phyloP scores from a whole-genome alignment of 2,113 vertebrate species.

The Urocolius indicus region DNA sequence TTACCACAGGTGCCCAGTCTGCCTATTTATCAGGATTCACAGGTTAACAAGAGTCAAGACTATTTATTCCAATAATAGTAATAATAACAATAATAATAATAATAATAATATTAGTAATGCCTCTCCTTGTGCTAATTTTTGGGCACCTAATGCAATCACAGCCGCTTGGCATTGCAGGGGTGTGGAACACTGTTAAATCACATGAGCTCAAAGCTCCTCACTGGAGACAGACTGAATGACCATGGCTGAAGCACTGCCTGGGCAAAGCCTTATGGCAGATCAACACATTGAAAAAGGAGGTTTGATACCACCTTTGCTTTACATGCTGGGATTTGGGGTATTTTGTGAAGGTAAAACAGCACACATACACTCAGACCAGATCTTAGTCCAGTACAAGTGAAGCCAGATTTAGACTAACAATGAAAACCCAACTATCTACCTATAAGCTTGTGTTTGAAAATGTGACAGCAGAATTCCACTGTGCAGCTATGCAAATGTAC shows the following conservation, averaged over 20 bases:
- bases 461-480: neutral
- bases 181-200: neutral
- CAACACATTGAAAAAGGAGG: neutral
- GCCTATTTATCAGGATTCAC: neutral
- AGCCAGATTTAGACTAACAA: neutral
- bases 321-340: neutral
- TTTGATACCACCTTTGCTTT: neutral
- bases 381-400: neutral
- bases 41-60: neutral
- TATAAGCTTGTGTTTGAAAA: neutral
- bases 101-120: neutral
- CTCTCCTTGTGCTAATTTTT: neutral
- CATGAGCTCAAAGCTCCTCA: neutral
- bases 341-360: neutral
- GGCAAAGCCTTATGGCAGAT: neutral
- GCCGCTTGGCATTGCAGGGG: neutral
- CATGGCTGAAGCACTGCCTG: neutral
- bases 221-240: neutral
- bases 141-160: neutral
- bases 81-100: neutral
- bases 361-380: neutral
- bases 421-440: neutral
- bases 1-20: neutral
- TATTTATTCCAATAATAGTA: neutral
- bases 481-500: neutral